phyloP scores from a whole-genome alignment of 2,113 vertebrate species.

The Anguilla rostrata region DNA sequence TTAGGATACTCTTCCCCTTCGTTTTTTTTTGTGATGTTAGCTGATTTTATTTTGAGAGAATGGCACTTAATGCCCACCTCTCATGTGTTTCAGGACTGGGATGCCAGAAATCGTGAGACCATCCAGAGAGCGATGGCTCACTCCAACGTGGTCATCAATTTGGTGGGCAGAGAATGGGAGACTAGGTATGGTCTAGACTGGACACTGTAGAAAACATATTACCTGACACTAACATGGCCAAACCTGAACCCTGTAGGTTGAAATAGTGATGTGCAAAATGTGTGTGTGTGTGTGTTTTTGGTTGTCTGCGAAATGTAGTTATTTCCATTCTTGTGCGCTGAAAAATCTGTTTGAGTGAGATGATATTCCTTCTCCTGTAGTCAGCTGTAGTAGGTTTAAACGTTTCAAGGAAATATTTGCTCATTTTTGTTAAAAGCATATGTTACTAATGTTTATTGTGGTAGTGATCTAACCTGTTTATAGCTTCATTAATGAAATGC shows the following conservation, averaged over 20 bases:
- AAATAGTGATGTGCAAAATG: neutral
- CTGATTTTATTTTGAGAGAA: neutral
- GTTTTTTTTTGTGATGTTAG: neutral
- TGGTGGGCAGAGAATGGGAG: constrained; percentile 92
- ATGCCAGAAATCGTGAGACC: constrained; percentile 80
- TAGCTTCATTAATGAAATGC: too few species aligned
- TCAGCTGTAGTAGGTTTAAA: neutral
- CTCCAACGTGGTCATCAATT: constrained; percentile 93
- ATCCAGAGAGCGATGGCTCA: constrained; percentile 79
- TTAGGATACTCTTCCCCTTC: neutral
- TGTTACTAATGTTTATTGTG: too few species aligned
- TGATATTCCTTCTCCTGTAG: neutral
- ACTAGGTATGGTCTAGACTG: constrained; percentile 73
- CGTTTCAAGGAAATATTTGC: neutral
- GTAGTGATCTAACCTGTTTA: too few species aligned
- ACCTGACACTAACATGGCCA: neutral
- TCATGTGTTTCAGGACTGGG: constrained; percentile 80
- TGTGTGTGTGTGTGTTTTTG: neutral
- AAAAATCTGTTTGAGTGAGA: neutral
- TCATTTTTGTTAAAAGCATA: too few species aligned
- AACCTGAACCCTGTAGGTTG: neutral
- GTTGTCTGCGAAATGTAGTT: neutral
- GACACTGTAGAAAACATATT: neutral
- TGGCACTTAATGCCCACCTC: neutral
- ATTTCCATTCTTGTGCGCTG: neutral